Base-by-base conservation (phyloP, 92 coral and sea anemone species). In the Metridium senile region DNA sequence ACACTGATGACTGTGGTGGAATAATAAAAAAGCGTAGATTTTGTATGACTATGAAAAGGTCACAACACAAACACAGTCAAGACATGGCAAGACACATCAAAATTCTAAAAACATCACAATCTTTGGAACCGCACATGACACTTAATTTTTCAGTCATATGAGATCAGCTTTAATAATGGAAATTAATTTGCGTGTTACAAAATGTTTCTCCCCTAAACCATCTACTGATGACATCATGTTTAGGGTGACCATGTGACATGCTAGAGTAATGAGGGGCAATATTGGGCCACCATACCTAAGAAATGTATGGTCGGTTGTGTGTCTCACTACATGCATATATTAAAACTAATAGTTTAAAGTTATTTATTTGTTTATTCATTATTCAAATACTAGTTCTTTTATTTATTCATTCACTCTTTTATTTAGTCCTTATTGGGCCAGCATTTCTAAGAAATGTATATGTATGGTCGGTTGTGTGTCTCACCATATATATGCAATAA, bases 241-340 rank as follows among this genome's bases (percentile, higher is more conserved):
- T 57, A 33, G 75, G 70, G 85, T 62, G 77, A 39, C 78, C 77
- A 68, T 54, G 70, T 76, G 89, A 78, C 84, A 65, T 90, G 98
- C 98, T 32, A 93, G 0, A 93, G 69, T 64, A 87, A 72, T 23
- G 66, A 56, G 76, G 53, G 76, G 56, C 76, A 72, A 72, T 72
- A 72, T 72, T 87, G 98, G 98, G 98, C 98, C 92, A 81, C 85
- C 82, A 81, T 80, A 75, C 84, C 16, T 8, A 26, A 84, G 91
- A 57, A 18, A 66, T 65, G 85, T 75, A 88, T 85, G 82, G 71
- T 30, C 61, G 88, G 95, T 88, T 82, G 98, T 90, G 70, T 76
- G 93, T 43, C 85, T 80, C 87, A 81, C 63, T 53, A 89, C 91
- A 90, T 27, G 49, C 34, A 16, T 61, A 17, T 66, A 6, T 3